These are phyloP conservation scores for Lacerta agilis DNA, from an alignment of 2,797 vertebrate genomes.

Conservation along the genomic window DNA sequence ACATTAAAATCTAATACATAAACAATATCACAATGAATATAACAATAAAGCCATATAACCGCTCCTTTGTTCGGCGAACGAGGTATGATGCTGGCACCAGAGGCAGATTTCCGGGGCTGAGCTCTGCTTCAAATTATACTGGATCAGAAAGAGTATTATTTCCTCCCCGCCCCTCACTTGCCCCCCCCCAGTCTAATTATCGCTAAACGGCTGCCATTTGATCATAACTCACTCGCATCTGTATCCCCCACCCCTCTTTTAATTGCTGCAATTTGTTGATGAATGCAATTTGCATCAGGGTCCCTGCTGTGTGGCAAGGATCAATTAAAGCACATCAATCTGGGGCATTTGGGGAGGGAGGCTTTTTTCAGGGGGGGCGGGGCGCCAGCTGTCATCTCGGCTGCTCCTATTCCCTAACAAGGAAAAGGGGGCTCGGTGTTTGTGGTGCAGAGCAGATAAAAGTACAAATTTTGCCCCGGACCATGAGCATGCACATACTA, in stretches of 20 bases:
- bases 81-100: neutral
- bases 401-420: neutral
- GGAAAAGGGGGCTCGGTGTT: conserved; percentile 3
- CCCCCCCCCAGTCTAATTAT: conserved; percentile 45
- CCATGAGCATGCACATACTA: neutral
- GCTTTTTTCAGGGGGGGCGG: neutral
- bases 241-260: conserved; percentile 38
- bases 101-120: neutral
- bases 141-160: neutral
- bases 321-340: conserved; percentile 61
- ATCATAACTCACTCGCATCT: conserved; percentile 48
- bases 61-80: neutral
- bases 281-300: conserved; percentile 62
- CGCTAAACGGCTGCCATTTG: conserved; percentile 39
- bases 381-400: conserved; percentile 20
- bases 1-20: neutral
- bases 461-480: neutral
- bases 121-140: neutral
- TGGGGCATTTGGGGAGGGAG: neutral
- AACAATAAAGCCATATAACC: neutral
- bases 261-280: conserved; percentile 73
- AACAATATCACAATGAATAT: neutral
- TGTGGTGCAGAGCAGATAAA: neutral
- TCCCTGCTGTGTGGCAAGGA: conserved; percentile 56
- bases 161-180: neutral